Evolutionary conservation across 2,113 vertebrate genomes (phyloP).

Genomic region (Menura novaehollandiae): DNA sequence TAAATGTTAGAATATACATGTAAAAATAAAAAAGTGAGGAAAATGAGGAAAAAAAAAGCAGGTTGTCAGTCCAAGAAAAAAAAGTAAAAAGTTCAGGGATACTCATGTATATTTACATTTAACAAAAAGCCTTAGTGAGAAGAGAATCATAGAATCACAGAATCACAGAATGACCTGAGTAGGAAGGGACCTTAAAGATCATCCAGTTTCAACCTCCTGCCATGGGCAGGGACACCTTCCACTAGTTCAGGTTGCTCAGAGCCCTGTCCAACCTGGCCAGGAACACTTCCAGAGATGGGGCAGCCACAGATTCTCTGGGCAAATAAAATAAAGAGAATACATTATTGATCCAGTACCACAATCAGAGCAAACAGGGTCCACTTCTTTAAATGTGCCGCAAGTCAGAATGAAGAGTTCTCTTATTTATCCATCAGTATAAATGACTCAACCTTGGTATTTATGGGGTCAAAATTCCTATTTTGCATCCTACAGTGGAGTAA

Average conservation of each 20-base stretch:
- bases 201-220: neutral
- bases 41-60: rapidly evolving
- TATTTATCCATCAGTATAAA: neutral
- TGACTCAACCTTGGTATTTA: neutral
- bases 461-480: neutral
- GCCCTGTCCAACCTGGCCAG: neutral
- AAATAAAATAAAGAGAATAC: neutral
- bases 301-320: neutral
- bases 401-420: neutral
- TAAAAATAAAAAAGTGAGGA: neutral
- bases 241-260: neutral
- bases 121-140: neutral
- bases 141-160: neutral
- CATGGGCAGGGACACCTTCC: neutral
- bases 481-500: neutral
- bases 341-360: rapidly evolving
- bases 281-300: neutral
- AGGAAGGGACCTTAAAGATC: neutral
- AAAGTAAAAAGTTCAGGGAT: neutral
- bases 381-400: neutral
- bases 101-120: neutral
- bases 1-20: neutral
- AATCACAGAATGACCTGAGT: neutral
- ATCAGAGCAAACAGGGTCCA: neutral
- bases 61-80: neutral